Conservation (phyloP, 2,113 vertebrate species). For the Gorsachius goisagi region DNA sequence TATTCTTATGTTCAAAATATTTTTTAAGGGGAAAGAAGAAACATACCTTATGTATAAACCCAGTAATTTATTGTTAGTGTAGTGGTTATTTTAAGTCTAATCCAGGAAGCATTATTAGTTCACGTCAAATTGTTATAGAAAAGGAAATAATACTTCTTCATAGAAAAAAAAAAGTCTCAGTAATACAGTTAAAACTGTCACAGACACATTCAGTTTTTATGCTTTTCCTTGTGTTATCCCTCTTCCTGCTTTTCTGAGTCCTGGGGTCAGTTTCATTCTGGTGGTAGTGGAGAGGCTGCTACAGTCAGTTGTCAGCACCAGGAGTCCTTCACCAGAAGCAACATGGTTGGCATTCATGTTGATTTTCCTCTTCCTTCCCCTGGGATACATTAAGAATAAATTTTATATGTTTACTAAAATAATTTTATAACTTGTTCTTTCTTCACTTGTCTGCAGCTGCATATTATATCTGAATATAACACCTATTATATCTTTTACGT, state of each 20-base stretch:
- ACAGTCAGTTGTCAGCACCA: background rate
- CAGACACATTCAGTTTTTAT: background rate
- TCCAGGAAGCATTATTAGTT: background rate
- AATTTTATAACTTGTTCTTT: background rate
- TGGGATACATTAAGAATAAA: background rate
- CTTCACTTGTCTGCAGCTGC: background rate
- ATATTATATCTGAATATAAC: background rate
- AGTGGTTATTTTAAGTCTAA: background rate
- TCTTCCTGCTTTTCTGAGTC: background rate
- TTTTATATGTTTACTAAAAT: background rate
- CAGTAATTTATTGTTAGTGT: background rate
- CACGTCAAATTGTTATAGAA: background rate
- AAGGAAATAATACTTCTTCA: background rate
- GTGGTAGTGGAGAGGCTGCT: background rate
- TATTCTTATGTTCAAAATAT: background rate
- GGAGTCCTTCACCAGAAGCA: background rate
- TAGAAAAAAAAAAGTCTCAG: background rate
- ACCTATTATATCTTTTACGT: background rate
- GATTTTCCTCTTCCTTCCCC: background rate
- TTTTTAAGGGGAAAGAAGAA: background rate
- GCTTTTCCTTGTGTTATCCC: background rate
- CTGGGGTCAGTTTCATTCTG: background rate
- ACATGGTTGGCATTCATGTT: background rate
- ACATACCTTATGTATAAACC: background rate
- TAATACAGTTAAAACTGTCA: background rate